A percentile compares a stretch with the other conserved stretches of the same genome.
phyloP scores from a whole-genome alignment of 2,113 vertebrate genomes.

The Rhinoderma darwinii region DNA sequence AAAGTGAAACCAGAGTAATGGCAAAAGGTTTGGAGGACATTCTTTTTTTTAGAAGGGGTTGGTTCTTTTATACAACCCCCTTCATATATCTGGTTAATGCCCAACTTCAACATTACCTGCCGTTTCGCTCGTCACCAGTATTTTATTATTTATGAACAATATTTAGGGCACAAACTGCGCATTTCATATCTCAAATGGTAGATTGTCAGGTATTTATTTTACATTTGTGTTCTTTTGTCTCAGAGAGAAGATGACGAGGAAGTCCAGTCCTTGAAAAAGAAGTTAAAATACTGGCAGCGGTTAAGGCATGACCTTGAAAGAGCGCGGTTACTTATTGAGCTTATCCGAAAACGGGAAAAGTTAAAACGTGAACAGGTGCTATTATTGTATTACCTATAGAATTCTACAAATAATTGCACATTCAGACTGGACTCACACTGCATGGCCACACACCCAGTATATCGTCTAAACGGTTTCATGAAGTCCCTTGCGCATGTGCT shows the following conservation, averaged over 20 bases:
- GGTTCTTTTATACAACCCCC: no score
- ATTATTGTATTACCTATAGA: not conserved
- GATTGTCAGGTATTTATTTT: no score
- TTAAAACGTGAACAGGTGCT: slow-evolving; percentile 95
- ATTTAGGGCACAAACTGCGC: no score
- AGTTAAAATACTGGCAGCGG: slow-evolving; percentile 94
- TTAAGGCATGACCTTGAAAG: slow-evolving; percentile 94
- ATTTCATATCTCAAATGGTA: no score
- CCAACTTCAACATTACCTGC: not conserved
- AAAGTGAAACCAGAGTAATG: not conserved
- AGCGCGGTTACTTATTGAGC: slow-evolving; percentile 89
- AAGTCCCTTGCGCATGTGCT: not conserved
- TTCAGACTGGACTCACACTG: not conserved
- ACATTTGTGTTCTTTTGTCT: slow-evolving; percentile 13
- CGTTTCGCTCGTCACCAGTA: not conserved
- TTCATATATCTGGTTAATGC: no score
- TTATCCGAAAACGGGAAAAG: slow-evolving; percentile 96
- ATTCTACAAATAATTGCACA: not conserved
- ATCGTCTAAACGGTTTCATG: not conserved
- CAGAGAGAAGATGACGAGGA: slow-evolving; percentile 91
- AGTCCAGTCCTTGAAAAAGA: slow-evolving; percentile 89
- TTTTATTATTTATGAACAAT: not conserved
- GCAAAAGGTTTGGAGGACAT: not conserved
- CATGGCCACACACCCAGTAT: no score
- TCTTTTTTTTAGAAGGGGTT: no score